These are phyloP conservation scores for Tupaia tana DNA, from an alignment of 2,113 vertebrate species.

Conservation along the genomic window DNA sequence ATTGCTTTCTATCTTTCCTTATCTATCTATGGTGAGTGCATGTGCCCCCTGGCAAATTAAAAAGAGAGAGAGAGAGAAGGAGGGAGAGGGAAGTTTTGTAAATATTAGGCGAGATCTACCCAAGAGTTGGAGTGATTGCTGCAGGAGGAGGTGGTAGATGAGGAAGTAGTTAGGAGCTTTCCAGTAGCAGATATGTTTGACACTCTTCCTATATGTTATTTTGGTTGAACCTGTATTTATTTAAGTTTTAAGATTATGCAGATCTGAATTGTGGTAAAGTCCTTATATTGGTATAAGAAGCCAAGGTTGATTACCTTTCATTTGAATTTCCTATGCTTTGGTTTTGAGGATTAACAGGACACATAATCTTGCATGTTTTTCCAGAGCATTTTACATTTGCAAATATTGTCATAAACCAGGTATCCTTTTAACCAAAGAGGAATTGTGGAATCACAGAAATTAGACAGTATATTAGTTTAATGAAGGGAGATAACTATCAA, in stretches of 20 bases:
- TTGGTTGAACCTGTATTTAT: background rate
- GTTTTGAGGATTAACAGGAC: conserved; percentile 3
- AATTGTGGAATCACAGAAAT: conserved; percentile 20
- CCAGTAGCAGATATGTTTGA: background rate
- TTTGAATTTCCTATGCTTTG: conserved; percentile 38
- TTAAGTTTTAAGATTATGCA: conserved; percentile 27
- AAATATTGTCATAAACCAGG: background rate
- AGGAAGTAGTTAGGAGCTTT: conserved; percentile 18
- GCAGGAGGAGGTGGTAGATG: background rate
- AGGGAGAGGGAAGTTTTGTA: background rate
- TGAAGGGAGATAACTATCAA: background rate
- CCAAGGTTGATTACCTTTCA: conserved; percentile 31
- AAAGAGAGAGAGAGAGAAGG: too few relatives aligned
- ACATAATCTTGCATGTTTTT: conserved; percentile 35
- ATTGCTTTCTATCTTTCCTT: too few relatives aligned
- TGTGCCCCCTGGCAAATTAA: too few relatives aligned
- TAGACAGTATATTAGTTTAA: background rate
- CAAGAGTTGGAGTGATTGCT: background rate
- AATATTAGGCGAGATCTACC: conserved; percentile 4
- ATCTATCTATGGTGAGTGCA: too few relatives aligned
- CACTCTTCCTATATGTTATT: background rate
- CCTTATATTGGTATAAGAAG: conserved; percentile 34
- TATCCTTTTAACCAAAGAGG: conserved; percentile 38
- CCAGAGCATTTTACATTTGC: conserved; percentile 36
- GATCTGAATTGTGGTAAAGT: conserved; percentile 17